Base-by-base conservation (phyloP, 2,888 invertebrate species). In the Leptarthrus brevirostris region DNA sequence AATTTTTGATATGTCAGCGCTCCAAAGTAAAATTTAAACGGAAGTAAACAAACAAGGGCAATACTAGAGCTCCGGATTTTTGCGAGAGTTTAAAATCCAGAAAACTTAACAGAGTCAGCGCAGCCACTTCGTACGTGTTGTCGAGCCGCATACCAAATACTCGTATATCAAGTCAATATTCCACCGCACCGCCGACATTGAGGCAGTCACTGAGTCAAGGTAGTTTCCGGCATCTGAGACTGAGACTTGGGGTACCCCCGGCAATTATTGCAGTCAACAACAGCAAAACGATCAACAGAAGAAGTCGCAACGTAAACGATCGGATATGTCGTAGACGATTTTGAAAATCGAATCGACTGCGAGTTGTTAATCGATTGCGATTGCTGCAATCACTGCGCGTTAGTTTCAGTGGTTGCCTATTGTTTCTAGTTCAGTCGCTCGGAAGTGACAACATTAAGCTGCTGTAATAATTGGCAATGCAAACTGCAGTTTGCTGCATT, bases 191-290 rank as follows among this genome's bases (percentile, higher is more conserved):
- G 76, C 73, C 75, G 78, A 83, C 84, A 83, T 84, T 84, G 84
- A 81, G 78, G 79, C 81, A 81, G 80, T 82, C 82, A 82, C 82
- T 81, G 80, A 84, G 82, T 83, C 85, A 84, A 84, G 85, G 84
- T 82, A 81, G 80, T 81, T 84, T 84, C 85, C 84, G 84, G 75
- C 66, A 72, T 54, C 47, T 34, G 8, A 56, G 14, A 66, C 64
- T n/a, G 14, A 12, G 26, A 14, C 22, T 14, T 22, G 47, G 26
- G 64, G 34, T 36, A 36, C 36, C 18, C 2, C 34, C 20, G 36
- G 6, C 36, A 58, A 58, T 58, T 36, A 36, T 20, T n/a, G 56
- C 56, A 56, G 56, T 30, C 56, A 34, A 16, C 56, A 56, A 24
- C 8, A 20, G 22, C 3, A 18, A 14, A 49, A n/a, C n/a, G n/a